Conservation (phyloP, 2,113 vertebrate species). For the Upupa epops region DNA sequence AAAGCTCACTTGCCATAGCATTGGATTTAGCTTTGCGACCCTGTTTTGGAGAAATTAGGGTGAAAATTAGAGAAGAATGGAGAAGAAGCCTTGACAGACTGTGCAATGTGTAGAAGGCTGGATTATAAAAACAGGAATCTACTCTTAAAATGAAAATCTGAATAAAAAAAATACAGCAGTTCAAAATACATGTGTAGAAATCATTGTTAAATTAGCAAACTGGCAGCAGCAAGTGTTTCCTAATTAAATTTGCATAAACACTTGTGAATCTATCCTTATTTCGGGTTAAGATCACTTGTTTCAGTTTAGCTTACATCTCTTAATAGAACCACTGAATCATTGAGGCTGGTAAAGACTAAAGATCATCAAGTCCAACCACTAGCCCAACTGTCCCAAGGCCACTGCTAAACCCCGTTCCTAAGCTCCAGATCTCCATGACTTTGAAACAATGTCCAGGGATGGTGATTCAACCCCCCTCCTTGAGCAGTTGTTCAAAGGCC, state of each 20-base stretch:
- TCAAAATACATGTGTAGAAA: background rate
- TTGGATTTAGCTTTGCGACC: background rate
- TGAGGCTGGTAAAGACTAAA: too few species aligned
- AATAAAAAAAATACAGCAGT: background rate
- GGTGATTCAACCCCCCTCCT: too few species aligned
- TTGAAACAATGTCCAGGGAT: too few species aligned
- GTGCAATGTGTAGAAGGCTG: background rate
- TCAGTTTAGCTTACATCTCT: background rate
- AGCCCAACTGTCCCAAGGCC: too few species aligned
- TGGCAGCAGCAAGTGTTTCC: background rate
- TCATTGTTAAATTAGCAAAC: background rate
- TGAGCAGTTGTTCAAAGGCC: too few species aligned
- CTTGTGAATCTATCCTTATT: background rate
- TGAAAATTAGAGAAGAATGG: background rate
- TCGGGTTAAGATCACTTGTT: background rate
- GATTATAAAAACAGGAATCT: background rate
- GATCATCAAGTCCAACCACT: too few species aligned
- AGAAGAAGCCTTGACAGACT: background rate
- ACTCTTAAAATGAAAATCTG: background rate
- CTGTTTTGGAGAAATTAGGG: background rate
- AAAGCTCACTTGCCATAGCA: background rate
- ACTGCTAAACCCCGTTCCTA: too few species aligned
- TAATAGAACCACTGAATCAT: too few species aligned
- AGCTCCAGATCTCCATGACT: too few species aligned
- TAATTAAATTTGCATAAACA: background rate